Conservation (phyloP, 2,113 vertebrate species). For the Nesogale talazaci region DNA sequence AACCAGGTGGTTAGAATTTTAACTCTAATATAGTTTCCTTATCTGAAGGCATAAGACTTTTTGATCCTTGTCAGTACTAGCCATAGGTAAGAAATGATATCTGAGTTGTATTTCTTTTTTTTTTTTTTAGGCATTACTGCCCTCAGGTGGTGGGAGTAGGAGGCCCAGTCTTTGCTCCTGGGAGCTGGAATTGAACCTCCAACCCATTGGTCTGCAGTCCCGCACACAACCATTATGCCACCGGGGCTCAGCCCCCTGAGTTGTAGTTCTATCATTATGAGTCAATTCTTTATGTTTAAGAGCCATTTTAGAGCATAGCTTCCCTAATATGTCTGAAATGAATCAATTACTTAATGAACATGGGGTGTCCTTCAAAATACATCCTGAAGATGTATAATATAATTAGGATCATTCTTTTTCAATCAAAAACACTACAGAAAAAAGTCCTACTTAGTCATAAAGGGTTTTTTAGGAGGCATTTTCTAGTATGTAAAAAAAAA, state of each 20-base stretch:
- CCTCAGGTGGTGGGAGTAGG: too few relatives aligned
- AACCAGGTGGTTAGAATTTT: too few relatives aligned
- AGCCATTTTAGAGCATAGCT: not conserved
- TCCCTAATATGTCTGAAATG: not conserved
- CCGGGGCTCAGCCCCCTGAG: too few relatives aligned
- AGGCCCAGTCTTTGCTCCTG: too few relatives aligned
- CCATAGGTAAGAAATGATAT: not conserved
- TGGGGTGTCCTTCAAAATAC: not conserved
- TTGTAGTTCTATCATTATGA: not conserved
- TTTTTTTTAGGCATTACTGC: too few relatives aligned
- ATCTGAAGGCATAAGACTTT: not conserved
- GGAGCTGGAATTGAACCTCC: too few relatives aligned
- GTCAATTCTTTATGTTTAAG: not conserved
- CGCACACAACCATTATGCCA: too few relatives aligned
- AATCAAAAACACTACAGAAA: not conserved
- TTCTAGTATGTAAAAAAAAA: not conserved
- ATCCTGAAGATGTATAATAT: not conserved
- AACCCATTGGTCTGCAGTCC: too few relatives aligned
- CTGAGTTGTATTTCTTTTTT: not conserved
- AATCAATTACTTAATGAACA: not conserved
- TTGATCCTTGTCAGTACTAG: not conserved
- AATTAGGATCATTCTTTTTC: conserved; percentile 8
- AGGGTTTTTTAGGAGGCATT: not conserved
- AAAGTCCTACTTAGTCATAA: not conserved
- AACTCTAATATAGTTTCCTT: too few relatives aligned